These are phyloP conservation scores for Eublepharis macularius DNA, from an alignment of 2,113 vertebrate genomes.

Conservation along the genomic window DNA sequence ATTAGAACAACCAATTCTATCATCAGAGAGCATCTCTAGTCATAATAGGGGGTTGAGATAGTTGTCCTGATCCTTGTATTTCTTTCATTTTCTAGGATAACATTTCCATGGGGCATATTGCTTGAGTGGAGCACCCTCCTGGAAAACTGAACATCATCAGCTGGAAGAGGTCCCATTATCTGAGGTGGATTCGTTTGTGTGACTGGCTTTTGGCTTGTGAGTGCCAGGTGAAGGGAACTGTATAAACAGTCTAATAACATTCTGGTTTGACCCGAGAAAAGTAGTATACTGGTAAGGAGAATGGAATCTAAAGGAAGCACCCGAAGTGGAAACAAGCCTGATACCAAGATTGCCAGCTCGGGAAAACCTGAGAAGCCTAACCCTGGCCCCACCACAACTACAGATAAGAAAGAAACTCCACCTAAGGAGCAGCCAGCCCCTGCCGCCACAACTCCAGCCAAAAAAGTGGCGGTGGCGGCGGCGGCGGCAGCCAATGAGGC, in stretches of 20 bases:
- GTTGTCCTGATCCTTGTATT: background rate
- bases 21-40: background rate
- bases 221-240: background rate
- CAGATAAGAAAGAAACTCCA: constrained; percentile 74
- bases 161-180: background rate
- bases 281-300: background rate
- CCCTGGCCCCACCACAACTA: constrained; percentile 18
- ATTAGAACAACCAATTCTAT: background rate
- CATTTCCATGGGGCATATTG: constrained; percentile 57
- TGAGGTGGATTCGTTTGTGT: background rate
- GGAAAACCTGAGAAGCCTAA: constrained; percentile 60
- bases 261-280: fast-evolving
- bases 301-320: constrained; percentile 81
- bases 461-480: constrained; percentile 60
- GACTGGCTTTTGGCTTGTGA: background rate
- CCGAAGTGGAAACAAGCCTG: constrained; percentile 72
- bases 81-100: constrained; percentile 57
- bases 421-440: constrained; percentile 65
- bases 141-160: fast-evolving
- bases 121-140: constrained; percentile 9
- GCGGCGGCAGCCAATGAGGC: constrained; percentile 47
- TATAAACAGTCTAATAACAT: background rate
- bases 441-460: constrained; percentile 30
- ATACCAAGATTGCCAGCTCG: constrained; percentile 62
- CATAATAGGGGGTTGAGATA: background rate